Base-by-base conservation (phyloP, 2,888 invertebrate species). In the Hololepta plana region DNA sequence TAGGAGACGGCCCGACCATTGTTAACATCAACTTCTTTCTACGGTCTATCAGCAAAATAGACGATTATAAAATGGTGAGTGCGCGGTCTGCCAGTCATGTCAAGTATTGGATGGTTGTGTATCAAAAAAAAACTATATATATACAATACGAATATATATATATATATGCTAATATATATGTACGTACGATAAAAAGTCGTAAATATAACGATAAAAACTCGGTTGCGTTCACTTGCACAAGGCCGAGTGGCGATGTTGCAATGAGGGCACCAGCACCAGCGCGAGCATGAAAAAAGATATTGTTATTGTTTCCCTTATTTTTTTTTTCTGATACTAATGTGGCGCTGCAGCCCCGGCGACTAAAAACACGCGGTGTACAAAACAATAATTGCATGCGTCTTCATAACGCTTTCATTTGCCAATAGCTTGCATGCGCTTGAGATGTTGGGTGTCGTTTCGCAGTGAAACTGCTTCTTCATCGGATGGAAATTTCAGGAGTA, bases 21-120 rank as follows among this genome's bases (percentile, higher is more conserved):
- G 90, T 91, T 53, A 61, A 64, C 56, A 87, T 91, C 71, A 91
- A 93, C 80, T 73, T 93, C 70, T 85, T 74, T 64, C 80, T 93
- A 45, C 77, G 93, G 56, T 91, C 90, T 67, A 88, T 93, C 72
- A 88, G 88, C 73, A 87, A 90, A 79, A 91, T 93, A 68, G 85
- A 90, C 67, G 91, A 91, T 77, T 88, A 88, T 66, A 85, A 87
- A 71, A 93, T 91, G 91, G 91, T 90, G 79, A 87, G 87, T 84
- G 43, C 42, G 45, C 47, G 50, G 46, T 48, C 43, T 50, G 49
- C 48, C 53, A 52, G 49, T 53, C 52, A 53, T 51, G 51, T 53
- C 53, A 47, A 49, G 49, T 49, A 49, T 49, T 51, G 49, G 48
- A 49, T 37, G 38, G 36, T 32, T 39, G 36, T 37, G 35, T 36